Evolutionary conservation across 2,888 invertebrate species (phyloP), one percentile per base, ranked within the genome.

Genomic region (Teinopalpus imperialis): DNA sequence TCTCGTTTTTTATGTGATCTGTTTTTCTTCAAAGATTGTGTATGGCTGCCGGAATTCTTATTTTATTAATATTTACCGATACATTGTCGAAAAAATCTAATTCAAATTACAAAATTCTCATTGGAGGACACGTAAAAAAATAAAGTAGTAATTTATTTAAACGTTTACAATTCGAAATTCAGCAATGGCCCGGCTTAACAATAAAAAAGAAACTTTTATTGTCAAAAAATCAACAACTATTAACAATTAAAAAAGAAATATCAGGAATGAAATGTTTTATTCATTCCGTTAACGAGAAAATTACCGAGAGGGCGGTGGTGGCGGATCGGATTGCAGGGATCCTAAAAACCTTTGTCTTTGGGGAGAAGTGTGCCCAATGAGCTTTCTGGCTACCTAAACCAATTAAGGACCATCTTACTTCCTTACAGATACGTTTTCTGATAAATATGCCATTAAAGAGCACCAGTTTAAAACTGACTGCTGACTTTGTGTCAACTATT

Each of bases 211-310:
- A n/a, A n/a, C n/a, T n/a, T n/a, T n/a, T n/a, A n/a, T n/a, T n/a
- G n/a, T n/a, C n/a, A n/a, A n/a, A n/a, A n/a, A n/a, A 16, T 16
- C 81, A 86, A 82, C 82, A 79, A 76, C 85, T 81, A 83, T 86
- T 86, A 88, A 85, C 83, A 85, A 82, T 86, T 83, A 83, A 79
- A 83, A 85, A 86, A 85, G 81, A 83, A 85, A 82, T 80, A 80
- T 81, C 81, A 81, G 82, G 80, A 83, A 86, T 86, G 76, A 83
- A 87, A 87, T 87, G 86, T 87, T 88, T 88, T 87, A 88, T 87
- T 88, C 87, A 86, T 87, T 79, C 76, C 77, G 80, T 82, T 88
- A 87, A 86, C 86, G 83, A 86, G 86, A 79, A 85, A 86, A 87
- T 88, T 85, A 85, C 86, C 75, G 81, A 79, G 81, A 79, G 85